Conservation (phyloP, 2,797 vertebrate species). For the Epinephelus coioides region DNA sequence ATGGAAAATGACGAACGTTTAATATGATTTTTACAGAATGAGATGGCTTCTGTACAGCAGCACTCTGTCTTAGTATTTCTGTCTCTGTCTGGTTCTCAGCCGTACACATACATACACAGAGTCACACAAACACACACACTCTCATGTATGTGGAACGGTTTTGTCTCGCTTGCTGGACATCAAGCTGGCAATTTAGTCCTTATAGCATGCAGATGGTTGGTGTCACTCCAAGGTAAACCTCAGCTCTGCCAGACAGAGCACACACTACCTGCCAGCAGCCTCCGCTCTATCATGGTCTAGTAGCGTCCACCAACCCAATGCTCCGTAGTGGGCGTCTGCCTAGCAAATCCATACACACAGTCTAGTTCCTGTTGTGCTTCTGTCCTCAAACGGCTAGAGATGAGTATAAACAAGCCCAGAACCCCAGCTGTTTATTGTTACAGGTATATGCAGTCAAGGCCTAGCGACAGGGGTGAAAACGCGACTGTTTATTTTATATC, state of each 20-base stretch:
- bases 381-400: slow-evolving; percentile 74
- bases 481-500: slow-evolving; percentile 81
- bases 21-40: background rate
- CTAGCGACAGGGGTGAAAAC: slow-evolving; percentile 65
- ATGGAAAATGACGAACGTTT: background rate
- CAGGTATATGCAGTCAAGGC: slow-evolving; percentile 76
- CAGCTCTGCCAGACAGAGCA: slow-evolving; percentile 65
- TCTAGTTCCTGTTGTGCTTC: slow-evolving; percentile 82
- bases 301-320: slow-evolving; percentile 71
- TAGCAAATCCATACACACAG: slow-evolving; percentile 70
- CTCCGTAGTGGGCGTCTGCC: slow-evolving; percentile 67
- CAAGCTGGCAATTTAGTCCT: slow-evolving; percentile 75
- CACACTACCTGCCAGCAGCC: slow-evolving; percentile 77
- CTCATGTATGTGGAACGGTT: slow-evolving; percentile 68
- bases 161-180: slow-evolving; percentile 76
- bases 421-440: slow-evolving; percentile 80
- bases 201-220: slow-evolving; percentile 83
- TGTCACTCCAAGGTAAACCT: slow-evolving; percentile 81
- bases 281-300: slow-evolving; percentile 80
- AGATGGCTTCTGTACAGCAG: slow-evolving; percentile 10
- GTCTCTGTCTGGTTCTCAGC: slow-evolving; percentile 58
- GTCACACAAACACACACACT: slow-evolving; percentile 58
- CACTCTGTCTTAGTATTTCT: slow-evolving; percentile 43
- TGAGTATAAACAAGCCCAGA: slow-evolving; percentile 81
- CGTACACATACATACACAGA: slow-evolving; percentile 45